Evolutionary conservation across 1,140 invertebrate genomes (phyloP), one percentile per base, ranked within the genome.

Genomic region (Drosophila navojoa): DNA sequence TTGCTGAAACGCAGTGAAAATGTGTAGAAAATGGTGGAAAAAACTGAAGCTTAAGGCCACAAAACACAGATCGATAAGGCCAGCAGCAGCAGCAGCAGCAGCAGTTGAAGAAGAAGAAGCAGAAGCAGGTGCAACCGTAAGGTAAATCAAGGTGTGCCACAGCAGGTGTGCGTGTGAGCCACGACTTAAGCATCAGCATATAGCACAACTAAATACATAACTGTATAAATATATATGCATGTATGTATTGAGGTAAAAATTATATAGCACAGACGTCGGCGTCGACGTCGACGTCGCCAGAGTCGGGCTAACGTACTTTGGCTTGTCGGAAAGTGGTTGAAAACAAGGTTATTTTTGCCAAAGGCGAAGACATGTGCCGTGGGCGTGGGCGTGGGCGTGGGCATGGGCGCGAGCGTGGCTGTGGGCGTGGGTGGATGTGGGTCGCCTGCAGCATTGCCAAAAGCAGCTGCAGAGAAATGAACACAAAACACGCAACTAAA

Each of bases 61-160:
- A 32, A 38, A n/a, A 15, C 42, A 16, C 42, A 45, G 82, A 86
- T 86, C 82, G 84, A 86, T 86, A 86, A 73, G 68, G 62, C 19
- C 19, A 22, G 63, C 45, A 62, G 13, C 69, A 63, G 55, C 42
- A 71, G 53, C 42, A 52, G 22, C 32, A 71, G 54, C 3, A n/a
- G 27, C 67, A 45, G 67, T 16, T 45, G 61, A 38, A 67, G 60
- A 3, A n/a, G 27, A 62, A 45, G 67, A 40, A 40, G 44, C 71
- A 16, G n/a, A 16, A 61, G 40, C 27, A 25, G 35, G 53, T 38
- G 40, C 40, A 35, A 40, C 67, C 66, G 55, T 71, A 73, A 71
- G 66, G 70, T 76, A 85, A 85, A 85, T 80, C 77, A 85, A 86
- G 82, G 82, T 82, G 82, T 77, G 82, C 71, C 78, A 27, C 64